These are phyloP conservation scores for Drosophila novamexicana DNA, from an alignment of 1,140 invertebrate genomes.

Conservation along the genomic window DNA sequence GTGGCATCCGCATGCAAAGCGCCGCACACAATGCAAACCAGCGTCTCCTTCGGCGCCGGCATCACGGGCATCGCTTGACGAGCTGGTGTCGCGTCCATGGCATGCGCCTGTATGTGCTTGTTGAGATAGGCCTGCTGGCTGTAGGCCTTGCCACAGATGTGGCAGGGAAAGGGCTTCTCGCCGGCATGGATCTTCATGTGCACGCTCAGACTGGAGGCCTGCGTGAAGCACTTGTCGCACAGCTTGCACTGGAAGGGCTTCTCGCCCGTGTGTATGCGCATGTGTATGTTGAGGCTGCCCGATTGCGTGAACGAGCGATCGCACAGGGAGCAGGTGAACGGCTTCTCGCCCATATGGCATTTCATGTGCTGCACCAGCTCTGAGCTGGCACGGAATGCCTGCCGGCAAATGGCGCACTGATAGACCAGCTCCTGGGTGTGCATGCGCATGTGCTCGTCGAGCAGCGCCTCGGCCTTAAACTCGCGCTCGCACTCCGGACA, in stretches of 20 bases:
- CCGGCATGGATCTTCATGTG: conserved; percentile 87
- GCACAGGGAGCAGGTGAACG: conserved; percentile 88
- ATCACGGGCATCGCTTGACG: background rate
- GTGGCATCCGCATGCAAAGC: conserved; percentile 71
- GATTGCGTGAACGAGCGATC: conserved; percentile 89
- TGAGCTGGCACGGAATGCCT: conserved; percentile 86
- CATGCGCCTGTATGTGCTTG: conserved; percentile 78
- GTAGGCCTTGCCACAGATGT: conserved; percentile 83
- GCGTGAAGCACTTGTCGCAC: conserved; percentile 87
- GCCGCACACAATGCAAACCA: conserved; percentile 80
- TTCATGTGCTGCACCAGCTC: conserved; percentile 88
- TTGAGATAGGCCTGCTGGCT: conserved; percentile 83
- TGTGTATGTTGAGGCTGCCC: conserved; percentile 90
- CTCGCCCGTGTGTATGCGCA: conserved; percentile 89
- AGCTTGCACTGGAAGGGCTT: conserved; percentile 86
- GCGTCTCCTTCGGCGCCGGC: conserved; percentile 52
- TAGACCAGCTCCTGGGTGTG: conserved; percentile 78
- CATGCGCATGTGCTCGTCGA: conserved; percentile 81
- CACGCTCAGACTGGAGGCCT: conserved; percentile 86
- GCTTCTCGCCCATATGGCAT: conserved; percentile 85
- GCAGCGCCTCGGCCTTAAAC: conserved; percentile 77
- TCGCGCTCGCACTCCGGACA: conserved; percentile 80
- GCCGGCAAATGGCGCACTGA: conserved; percentile 87
- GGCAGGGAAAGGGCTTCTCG: conserved; percentile 81
- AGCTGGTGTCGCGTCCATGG: conserved; percentile 39